phyloP scores from a whole-genome alignment of 2,888 invertebrate species.

The Lymantria monacha region DNA sequence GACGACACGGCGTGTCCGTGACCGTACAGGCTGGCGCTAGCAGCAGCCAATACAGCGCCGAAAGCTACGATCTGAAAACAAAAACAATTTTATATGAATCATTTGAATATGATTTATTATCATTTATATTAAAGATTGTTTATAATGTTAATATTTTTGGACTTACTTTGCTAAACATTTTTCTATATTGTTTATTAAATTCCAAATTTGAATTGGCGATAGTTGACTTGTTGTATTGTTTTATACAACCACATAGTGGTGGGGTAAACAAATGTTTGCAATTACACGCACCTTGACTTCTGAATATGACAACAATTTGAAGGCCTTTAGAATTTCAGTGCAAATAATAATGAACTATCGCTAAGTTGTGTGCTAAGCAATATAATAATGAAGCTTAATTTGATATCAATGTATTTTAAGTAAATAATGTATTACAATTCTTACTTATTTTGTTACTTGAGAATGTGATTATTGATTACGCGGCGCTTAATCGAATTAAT shows the following conservation, averaged over 20 bases:
- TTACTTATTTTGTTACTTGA: too few species aligned
- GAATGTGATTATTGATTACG: too few species aligned
- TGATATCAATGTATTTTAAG: too few species aligned
- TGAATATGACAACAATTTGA: too few species aligned
- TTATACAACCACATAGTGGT: background rate
- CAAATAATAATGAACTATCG: too few species aligned
- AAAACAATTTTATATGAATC: background rate
- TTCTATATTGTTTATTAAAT: slow-evolving; percentile 22
- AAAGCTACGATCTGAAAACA: slow-evolving; percentile 20
- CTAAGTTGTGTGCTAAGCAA: too few species aligned
- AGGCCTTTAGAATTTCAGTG: too few species aligned
- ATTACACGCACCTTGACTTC: slow-evolving; percentile 16
- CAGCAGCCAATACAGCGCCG: slow-evolving; percentile 40
- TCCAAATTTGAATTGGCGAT: background rate
- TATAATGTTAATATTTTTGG: background rate
- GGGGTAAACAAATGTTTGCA: slow-evolving; percentile 21
- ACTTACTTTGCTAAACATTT: slow-evolving; percentile 64
- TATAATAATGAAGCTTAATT: too few species aligned
- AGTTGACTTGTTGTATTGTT: background rate
- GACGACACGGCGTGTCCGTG: slow-evolving; percentile 54
- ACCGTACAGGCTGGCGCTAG: slow-evolving; percentile 34
- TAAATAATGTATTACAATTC: too few species aligned
- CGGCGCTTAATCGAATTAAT: too few species aligned
- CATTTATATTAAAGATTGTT: background rate
- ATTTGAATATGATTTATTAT: background rate